Evolutionary conservation across 2,888 invertebrate genomes (phyloP).

Genomic region (Bombyx huttoni): DNA sequence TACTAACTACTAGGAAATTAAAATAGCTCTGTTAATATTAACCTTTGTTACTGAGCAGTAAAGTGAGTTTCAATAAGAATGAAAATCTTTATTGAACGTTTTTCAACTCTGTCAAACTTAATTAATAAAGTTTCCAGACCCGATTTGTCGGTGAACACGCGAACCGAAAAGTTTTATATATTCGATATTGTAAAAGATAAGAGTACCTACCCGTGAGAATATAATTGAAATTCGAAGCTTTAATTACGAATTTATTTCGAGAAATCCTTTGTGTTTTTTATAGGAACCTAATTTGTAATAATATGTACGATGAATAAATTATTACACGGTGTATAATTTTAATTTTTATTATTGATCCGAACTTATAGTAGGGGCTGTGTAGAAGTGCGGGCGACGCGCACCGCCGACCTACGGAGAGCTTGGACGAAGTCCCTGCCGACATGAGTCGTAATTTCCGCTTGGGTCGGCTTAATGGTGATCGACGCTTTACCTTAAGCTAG

Average conservation of each 20-base stretch:
- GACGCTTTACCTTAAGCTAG: conserved; percentile 8
- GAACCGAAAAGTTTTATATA: not conserved
- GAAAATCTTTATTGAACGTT: not conserved
- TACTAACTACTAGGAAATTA: no score
- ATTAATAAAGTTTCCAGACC: not conserved
- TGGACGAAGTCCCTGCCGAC: conserved; percentile 12
- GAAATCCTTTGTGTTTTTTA: no score
- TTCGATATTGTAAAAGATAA: no score
- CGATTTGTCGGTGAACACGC: not conserved
- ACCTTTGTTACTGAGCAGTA: no score
- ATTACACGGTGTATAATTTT: not conserved
- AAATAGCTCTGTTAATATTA: no score
- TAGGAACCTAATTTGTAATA: not conserved
- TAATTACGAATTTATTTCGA: no score
- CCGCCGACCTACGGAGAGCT: not conserved
- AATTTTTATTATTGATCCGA: not conserved
- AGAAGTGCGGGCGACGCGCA: not conserved
- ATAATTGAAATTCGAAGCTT: no score
- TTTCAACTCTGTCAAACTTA: not conserved
- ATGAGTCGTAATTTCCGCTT: conserved; percentile 27
- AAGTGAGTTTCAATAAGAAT: not conserved
- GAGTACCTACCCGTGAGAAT: no score
- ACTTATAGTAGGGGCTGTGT: conserved; percentile 1
- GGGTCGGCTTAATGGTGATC: conserved; percentile 21
- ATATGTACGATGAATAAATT: not conserved